Evolutionary conservation across 1,140 invertebrate genomes (phyloP).

Genomic region (Drosophila ambigua): DNA sequence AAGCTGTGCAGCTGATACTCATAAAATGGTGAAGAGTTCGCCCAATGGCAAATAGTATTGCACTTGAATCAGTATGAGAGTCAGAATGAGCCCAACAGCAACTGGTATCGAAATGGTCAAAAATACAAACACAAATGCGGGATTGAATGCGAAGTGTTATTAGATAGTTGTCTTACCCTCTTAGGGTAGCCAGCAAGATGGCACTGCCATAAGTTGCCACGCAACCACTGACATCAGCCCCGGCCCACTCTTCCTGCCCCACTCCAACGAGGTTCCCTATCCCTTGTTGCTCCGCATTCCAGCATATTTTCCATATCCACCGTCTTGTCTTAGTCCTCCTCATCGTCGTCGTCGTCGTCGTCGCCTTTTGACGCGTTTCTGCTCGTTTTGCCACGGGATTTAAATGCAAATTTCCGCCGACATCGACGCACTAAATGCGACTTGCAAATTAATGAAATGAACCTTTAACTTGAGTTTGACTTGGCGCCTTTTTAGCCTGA

Average conservation of each 20-base stretch:
- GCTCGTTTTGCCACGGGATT: slow-evolving; percentile 76
- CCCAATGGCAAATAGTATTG: no score
- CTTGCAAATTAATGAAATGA: slow-evolving; percentile 83
- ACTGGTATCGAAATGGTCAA: no score
- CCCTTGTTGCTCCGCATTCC: neutral
- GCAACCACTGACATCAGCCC: slow-evolving; percentile 39
- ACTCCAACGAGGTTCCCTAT: neutral
- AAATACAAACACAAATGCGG: no score
- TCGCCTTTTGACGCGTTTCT: slow-evolving; percentile 63
- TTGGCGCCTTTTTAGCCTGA: slow-evolving; percentile 72
- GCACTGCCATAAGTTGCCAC: slow-evolving; percentile 37
- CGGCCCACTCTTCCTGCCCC: neutral
- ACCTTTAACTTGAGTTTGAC: slow-evolving; percentile 82
- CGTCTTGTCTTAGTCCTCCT: slow-evolving; percentile 12
- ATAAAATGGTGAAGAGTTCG: neutral
- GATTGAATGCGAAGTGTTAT: neutral
- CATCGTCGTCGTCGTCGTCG: slow-evolving; percentile 13
- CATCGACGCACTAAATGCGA: slow-evolving; percentile 80
- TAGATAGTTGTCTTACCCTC: neutral
- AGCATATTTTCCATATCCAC: slow-evolving; percentile 7
- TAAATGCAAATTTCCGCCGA: slow-evolving; percentile 81
- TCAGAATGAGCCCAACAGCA: no score
- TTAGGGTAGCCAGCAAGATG: slow-evolving; percentile 24
- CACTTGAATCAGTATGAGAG: no score
- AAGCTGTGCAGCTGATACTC: neutral